Evolutionary conservation across 2,113 vertebrate species (phyloP).

Genomic region (Calyptommatus sinebrachiatus): DNA sequence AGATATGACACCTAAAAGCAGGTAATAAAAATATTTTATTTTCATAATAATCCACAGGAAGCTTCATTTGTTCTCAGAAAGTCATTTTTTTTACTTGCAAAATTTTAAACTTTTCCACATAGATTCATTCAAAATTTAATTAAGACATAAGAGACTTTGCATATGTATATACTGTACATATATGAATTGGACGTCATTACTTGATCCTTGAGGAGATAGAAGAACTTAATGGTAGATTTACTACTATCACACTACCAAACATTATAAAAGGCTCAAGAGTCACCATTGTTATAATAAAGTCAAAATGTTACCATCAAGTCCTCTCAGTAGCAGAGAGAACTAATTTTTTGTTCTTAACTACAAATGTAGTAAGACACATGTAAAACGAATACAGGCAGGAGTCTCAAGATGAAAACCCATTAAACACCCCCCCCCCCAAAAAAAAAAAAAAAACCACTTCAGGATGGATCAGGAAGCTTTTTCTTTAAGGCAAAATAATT

Average conservation of each 20-base stretch:
- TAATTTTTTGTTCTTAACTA: neutral
- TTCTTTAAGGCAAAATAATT: neutral
- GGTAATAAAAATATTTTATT: neutral
- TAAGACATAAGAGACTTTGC: neutral
- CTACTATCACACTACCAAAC: neutral
- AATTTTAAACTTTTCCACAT: neutral
- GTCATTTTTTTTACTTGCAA: neutral
- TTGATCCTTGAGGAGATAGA: too few species aligned
- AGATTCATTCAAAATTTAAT: neutral
- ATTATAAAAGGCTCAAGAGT: neutral
- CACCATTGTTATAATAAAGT: neutral
- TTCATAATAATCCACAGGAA: neutral
- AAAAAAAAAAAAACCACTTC: neutral
- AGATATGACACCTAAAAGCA: neutral
- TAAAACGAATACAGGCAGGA: neutral
- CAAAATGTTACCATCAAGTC: neutral
- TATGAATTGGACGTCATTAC: neutral
- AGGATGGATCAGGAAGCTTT: neutral
- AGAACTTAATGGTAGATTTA: neutral
- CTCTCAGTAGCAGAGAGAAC: neutral
- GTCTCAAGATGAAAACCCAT: neutral
- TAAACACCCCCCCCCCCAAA: neutral
- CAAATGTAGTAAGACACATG: neutral
- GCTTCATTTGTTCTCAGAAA: neutral
- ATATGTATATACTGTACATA: too few species aligned